Conservation (phyloP, 1,140 invertebrate genomes). For the Meloidogyne chitwoodi region DNA sequence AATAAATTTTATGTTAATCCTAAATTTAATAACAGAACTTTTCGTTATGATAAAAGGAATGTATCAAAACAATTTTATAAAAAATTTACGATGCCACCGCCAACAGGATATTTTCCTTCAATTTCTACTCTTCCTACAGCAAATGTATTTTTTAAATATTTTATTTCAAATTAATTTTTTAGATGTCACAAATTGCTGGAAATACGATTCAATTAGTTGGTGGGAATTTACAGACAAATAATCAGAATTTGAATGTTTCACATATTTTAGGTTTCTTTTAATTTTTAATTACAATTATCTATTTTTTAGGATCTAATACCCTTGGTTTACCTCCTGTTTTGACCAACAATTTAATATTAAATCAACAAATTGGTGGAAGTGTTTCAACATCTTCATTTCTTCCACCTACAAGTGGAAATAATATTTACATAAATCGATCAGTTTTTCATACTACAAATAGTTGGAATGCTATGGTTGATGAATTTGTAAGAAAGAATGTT, state of each 20-base stretch:
- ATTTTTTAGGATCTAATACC: not conserved
- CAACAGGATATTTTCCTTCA: not conserved
- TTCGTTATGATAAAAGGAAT: not conserved
- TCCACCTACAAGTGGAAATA: not conserved
- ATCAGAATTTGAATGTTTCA: not conserved
- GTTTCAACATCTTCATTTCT: not conserved
- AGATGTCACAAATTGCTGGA: not conserved
- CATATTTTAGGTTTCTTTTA: too few species aligned
- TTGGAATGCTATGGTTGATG: slow-evolving; percentile 42
- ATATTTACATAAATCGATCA: slow-evolving; percentile 18
- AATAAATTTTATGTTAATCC: not conserved
- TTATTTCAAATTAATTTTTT: not conserved
- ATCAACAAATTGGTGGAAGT: not conserved
- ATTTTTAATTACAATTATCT: too few species aligned
- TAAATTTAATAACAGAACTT: not conserved
- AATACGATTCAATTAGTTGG: not conserved
- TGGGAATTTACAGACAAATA: not conserved
- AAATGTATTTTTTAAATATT: not conserved
- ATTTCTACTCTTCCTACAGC: not conserved
- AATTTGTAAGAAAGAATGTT: slow-evolving; percentile 30
- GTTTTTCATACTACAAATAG: slow-evolving; percentile 9
- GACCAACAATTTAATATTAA: not conserved
- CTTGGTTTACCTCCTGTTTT: not conserved
- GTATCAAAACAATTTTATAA: not conserved
- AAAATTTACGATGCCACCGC: not conserved